Conservation (phyloP, 2,888 invertebrate genomes). For the Chymomyza amoena region DNA sequence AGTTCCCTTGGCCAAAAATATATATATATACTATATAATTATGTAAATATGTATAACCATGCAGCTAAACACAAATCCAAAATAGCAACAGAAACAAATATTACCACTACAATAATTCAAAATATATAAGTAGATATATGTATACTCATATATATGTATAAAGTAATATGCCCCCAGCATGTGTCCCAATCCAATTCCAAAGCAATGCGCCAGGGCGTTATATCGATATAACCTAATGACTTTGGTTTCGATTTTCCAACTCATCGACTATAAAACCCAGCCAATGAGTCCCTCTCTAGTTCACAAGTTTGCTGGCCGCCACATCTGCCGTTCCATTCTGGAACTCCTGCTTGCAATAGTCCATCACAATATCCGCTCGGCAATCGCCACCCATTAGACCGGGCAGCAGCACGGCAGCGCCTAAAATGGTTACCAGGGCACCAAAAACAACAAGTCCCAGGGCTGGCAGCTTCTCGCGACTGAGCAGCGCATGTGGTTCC, state of each 20-base stretch:
- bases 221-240: slow-evolving; percentile 47
- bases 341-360: slow-evolving; percentile 76
- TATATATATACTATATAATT: neutral
- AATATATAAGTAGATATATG: neutral
- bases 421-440: slow-evolving; percentile 76
- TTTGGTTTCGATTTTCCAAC: slow-evolving; percentile 22
- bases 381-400: slow-evolving; percentile 78
- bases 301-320: slow-evolving; percentile 27
- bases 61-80: slow-evolving; percentile 13
- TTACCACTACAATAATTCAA: neutral
- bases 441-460: slow-evolving; percentile 86
- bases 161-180: neutral
- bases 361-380: slow-evolving; percentile 78
- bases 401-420: slow-evolving; percentile 77
- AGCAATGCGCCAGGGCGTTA: slow-evolving; percentile 28
- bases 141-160: neutral
- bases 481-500: slow-evolving; percentile 84
- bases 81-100: neutral
- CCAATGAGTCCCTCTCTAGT: slow-evolving; percentile 16
- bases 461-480: slow-evolving; percentile 85
- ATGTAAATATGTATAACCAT: slow-evolving; percentile 4
- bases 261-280: neutral
- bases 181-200: slow-evolving; percentile 2
- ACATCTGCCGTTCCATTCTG: slow-evolving; percentile 61
- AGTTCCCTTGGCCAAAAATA: slow-evolving; percentile 16